Evolutionary conservation across 2,797 vertebrate species (phyloP).

Genomic region (Denticeps clupeoides): DNA sequence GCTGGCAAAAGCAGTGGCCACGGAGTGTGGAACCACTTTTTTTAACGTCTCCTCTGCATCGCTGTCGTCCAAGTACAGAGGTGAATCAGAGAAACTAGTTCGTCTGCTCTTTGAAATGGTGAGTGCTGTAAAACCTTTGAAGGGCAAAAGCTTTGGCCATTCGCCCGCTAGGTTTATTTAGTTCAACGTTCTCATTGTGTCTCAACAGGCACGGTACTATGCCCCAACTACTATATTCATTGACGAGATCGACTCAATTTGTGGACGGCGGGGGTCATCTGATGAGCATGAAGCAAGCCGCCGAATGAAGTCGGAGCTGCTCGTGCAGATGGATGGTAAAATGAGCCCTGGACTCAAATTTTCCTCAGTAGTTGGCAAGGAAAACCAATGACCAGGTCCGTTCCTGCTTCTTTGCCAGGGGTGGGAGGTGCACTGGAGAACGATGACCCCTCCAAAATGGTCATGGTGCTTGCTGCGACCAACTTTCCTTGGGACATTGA

Average conservation of each 20-base stretch:
- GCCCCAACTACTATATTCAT: constrained; percentile 96
- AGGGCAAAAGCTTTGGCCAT: too few relatives aligned
- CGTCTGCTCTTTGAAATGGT: constrained; percentile 98
- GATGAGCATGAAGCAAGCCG: constrained; percentile 96
- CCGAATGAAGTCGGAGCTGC: constrained; percentile 90
- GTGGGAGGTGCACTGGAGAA: constrained; percentile 85
- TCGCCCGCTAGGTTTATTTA: too few relatives aligned
- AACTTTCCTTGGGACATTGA: constrained; percentile 99
- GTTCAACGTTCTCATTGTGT: too few relatives aligned
- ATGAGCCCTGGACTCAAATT: too few relatives aligned
- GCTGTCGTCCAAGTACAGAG: constrained; percentile 89
- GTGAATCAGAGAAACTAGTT: constrained; percentile 95
- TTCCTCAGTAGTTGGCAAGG: too few relatives aligned
- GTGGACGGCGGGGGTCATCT: constrained; percentile 84
- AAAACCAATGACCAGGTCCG: too few relatives aligned
- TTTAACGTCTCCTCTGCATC: constrained; percentile 96
- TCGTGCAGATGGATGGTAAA: constrained; percentile 99
- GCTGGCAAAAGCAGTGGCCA: constrained; percentile 96
- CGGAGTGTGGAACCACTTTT: constrained; percentile 93
- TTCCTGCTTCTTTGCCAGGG: too few relatives aligned
- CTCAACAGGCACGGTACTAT: constrained; percentile 81
- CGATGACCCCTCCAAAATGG: constrained; percentile 95
- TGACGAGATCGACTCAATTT: constrained; percentile 96
- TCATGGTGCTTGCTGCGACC: constrained; percentile 94
- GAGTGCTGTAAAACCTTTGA: constrained; percentile 21